Evolutionary conservation across 2,113 vertebrate species (phyloP), one percentile per base, ranked within the genome.

Genomic region (Symphodus melops): DNA sequence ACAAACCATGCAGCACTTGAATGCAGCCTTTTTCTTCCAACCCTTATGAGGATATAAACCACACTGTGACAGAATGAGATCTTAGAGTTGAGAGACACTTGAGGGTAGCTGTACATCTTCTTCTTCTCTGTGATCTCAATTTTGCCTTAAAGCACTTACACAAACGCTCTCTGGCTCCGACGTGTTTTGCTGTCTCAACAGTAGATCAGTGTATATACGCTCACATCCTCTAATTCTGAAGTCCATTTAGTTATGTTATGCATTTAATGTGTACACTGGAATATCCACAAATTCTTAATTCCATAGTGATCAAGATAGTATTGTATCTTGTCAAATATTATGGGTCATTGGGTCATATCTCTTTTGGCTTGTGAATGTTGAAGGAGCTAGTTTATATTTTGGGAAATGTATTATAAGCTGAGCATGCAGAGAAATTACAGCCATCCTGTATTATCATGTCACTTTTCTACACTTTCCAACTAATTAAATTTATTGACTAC

Each of bases 41-140:
- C 14, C 46, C 63, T 39, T 16, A 2, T 17, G 3, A 72, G 42
- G 59, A 20, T 3, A 46, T 46, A 75, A 25, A 21, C 36, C 39
- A 69, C n/a, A 10, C 51, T 60, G 42, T 82, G 75, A 81, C 67
- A 67, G 36, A 76, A 69, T n/a, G 44, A 69, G 62, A 79, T 75
- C 55, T 36, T 57, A 42, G 51, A 68, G 6, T 28, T 67, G 51
- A 73, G 57, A 61, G 52, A 74, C 59, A 66, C 56, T 63, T 1
- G 16, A 75, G 64, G 71, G 37, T n/a, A n/a, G 62, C 14, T 66
- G 39, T 57, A 51, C 42, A 59, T 75, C 76, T 72, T 52, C 37
- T 51, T 13, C 28, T 33, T 33, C 48, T 63, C 64, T 4, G 12
- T 48, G 46, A 60, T 64, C 3, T 66, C 17, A 49, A 68, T 51